These are phyloP conservation scores for Heteropelma amictum DNA, from an alignment of 2,888 invertebrate species.

Conservation along the genomic window DNA sequence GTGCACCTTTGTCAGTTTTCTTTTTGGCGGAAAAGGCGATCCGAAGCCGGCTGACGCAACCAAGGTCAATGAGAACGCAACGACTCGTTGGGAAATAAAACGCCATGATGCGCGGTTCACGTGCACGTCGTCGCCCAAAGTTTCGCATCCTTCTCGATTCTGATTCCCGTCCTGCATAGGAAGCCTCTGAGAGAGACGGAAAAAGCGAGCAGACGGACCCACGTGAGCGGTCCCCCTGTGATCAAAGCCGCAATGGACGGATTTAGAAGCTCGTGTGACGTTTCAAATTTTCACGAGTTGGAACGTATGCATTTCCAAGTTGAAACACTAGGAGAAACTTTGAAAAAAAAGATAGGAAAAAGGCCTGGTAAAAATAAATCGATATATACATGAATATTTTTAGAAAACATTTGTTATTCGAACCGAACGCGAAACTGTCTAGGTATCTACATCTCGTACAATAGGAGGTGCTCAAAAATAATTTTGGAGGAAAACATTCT, in stretches of 20 bases:
- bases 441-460: neutral
- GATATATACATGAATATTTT: neutral
- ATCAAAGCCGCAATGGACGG: slow-evolving; percentile 46
- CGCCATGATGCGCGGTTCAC: slow-evolving; percentile 1
- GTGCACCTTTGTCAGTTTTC: too few relatives aligned
- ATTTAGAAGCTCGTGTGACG: slow-evolving; percentile 53
- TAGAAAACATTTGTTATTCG: neutral
- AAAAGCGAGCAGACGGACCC: neutral
- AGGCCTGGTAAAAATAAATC: too few relatives aligned
- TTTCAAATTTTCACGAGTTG: slow-evolving; percentile 5
- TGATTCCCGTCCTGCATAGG: neutral
- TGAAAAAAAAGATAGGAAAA: neutral
- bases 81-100: neutral
- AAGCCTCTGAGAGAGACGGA: neutral
- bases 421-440: neutral
- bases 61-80: slow-evolving; percentile 10
- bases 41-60: slow-evolving; percentile 23
- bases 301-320: neutral
- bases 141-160: neutral
- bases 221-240: slow-evolving; percentile 4
- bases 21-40: too few relatives aligned
- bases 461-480: slow-evolving; percentile 2
- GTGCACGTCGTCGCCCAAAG: slow-evolving; percentile 24
- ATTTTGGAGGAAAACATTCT: neutral
- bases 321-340: neutral